Percentiles rank a stretch among this genome's conserved stretches.
phyloP scores from a whole-genome alignment of 1,140 invertebrate genomes.

The Nebria ingens region DNA sequence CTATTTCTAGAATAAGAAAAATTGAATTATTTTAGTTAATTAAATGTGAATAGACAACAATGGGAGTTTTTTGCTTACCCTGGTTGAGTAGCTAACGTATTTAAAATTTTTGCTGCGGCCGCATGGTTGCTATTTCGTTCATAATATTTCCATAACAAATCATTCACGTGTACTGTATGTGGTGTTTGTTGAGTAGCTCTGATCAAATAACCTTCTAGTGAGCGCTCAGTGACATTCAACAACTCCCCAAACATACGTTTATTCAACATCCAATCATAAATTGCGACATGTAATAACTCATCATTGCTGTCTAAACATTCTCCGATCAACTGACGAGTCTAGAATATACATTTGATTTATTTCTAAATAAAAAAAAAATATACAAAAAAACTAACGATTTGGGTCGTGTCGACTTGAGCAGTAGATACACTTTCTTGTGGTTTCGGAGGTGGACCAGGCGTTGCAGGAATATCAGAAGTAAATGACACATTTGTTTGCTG shows the following conservation, averaged over 20 bases:
- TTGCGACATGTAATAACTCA: conserved; percentile 77
- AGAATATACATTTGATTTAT: conserved; percentile 2
- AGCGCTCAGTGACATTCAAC: conserved; percentile 65
- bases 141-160: conserved; percentile 93
- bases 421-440: conserved; percentile 8
- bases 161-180: conserved; percentile 55
- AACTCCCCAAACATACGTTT: conserved; percentile 67
- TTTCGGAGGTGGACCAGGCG: conserved; percentile 28
- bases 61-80: conserved; percentile 56
- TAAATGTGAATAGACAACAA: not conserved
- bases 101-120: conserved; percentile 84
- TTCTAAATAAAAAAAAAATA: not conserved
- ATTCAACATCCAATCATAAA: conserved; percentile 90
- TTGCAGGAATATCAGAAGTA: conserved; percentile 34
- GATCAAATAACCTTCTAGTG: conserved; percentile 70
- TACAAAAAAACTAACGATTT: conserved; percentile 28
- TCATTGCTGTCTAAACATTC: conserved; percentile 50
- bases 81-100: conserved; percentile 73
- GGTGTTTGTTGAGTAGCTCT: conserved; percentile 41
- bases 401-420: conserved; percentile 30
- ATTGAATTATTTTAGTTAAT: not conserved
- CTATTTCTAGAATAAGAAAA: conserved; percentile 42
- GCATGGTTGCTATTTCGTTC: conserved; percentile 85
- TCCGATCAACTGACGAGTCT: conserved; percentile 22
- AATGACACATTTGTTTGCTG: conserved; percentile 45